Percentiles rank a stretch among this genome's conserved stretches.
phyloP scores from a whole-genome alignment of 1,140 invertebrate species.

The Lucilia sericata region DNA sequence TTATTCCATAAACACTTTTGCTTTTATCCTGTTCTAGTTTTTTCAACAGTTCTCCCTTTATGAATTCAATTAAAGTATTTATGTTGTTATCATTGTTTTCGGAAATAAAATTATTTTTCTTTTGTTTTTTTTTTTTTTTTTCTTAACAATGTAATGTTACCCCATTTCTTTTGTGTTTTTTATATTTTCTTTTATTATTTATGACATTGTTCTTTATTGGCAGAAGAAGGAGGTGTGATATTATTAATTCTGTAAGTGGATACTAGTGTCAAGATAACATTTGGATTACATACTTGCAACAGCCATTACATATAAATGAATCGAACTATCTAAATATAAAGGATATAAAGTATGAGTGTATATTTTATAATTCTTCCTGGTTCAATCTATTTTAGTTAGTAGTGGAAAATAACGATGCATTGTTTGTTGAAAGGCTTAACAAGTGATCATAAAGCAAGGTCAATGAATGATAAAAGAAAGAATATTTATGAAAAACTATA shows the following conservation, averaged over 20 bases:
- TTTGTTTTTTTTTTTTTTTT: not conserved
- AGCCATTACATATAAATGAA: too few species aligned
- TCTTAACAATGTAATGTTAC: not conserved
- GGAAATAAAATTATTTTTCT: not conserved
- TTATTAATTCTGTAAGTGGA: not conserved
- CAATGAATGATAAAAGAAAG: not conserved
- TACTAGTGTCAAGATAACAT: not conserved
- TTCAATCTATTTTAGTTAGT: not conserved
- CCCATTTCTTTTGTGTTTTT: not conserved
- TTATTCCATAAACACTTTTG: not conserved
- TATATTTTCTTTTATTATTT: not conserved
- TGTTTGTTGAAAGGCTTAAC: not conserved
- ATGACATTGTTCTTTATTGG: not conserved
- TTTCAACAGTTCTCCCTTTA: not conserved
- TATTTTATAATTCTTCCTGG: too few species aligned
- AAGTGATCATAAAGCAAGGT: not conserved
- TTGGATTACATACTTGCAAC: not conserved
- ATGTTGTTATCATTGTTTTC: not conserved
- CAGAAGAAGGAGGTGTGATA: slow-evolving; percentile 1
- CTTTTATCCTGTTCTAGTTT: not conserved
- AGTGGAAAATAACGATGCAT: not conserved
- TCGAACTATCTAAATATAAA: too few species aligned
- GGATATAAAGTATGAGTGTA: too few species aligned
- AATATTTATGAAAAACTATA: slow-evolving; percentile 14
- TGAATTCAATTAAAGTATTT: not conserved